phyloP scores from a whole-genome alignment of 2,888 invertebrate genomes.

The Diplolepis rosae region DNA sequence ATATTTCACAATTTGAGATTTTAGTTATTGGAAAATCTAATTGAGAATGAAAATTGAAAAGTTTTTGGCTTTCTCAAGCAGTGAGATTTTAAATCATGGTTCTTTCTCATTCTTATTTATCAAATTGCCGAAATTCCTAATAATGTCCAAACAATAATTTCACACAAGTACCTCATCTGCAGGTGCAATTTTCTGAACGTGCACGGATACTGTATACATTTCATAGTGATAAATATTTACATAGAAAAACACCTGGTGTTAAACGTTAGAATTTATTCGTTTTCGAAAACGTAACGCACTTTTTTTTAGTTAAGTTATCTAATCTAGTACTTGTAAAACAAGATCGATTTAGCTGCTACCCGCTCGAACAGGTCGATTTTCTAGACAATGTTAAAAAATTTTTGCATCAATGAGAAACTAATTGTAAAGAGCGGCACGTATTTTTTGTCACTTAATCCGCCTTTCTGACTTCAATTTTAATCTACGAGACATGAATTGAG shows the following conservation, averaged over 20 bases:
- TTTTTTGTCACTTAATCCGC: not conserved
- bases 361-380: slow-evolving; percentile 3
- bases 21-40: not conserved
- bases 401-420: too few species aligned
- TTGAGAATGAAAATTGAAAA: not conserved
- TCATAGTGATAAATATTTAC: slow-evolving; percentile 49
- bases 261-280: slow-evolving; percentile 56
- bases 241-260: slow-evolving; percentile 52
- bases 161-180: not conserved
- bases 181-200: slow-evolving; percentile 19
- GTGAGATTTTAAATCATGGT: slow-evolving; percentile 18
- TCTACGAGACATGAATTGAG: slow-evolving; percentile 65
- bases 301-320: slow-evolving; percentile 5
- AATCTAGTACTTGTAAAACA: slow-evolving; percentile 1
- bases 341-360: slow-evolving; percentile 14
- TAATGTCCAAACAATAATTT: not conserved
- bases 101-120: slow-evolving; percentile 4
- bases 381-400: not conserved
- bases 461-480: slow-evolving; percentile 46
- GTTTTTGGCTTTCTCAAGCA: not conserved
- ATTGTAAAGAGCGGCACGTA: not conserved
- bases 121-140: not conserved
- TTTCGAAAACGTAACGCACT: slow-evolving; percentile 13
- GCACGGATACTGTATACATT: not conserved
- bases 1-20: too few species aligned